phyloP scores from a whole-genome alignment of 2,797 vertebrate genomes.

The Cichlasoma orientale region DNA sequence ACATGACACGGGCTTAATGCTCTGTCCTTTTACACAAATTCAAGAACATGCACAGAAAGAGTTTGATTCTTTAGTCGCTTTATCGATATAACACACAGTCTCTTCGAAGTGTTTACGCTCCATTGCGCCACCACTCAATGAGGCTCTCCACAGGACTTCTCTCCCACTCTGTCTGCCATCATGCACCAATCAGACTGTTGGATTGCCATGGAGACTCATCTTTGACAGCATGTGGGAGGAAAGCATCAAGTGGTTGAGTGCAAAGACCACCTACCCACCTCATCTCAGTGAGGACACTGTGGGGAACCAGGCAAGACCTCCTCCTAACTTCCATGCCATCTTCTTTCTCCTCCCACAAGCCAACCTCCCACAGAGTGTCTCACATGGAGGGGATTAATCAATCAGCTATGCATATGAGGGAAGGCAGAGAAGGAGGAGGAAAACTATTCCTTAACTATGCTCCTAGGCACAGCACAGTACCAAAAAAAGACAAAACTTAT shows the following conservation, averaged over 20 bases:
- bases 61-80: constrained; percentile 13
- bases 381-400: constrained; percentile 40
- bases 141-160: constrained; percentile 59
- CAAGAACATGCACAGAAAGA: constrained; percentile 2
- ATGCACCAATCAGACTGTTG: constrained; percentile 36
- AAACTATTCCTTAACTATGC: background rate
- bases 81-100: constrained; percentile 40
- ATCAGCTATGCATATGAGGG: constrained; percentile 20
- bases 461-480: background rate
- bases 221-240: constrained; percentile 60
- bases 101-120: constrained; percentile 44
- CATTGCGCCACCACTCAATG: constrained; percentile 55
- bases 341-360: constrained; percentile 45
- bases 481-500: background rate
- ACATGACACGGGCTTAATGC: background rate
- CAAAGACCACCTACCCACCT: constrained; percentile 38
- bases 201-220: constrained; percentile 71
- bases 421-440: background rate
- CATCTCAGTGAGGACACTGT: constrained; percentile 33
- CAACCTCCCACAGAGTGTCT: constrained; percentile 40
- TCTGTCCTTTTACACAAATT: background rate
- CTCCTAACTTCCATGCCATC: constrained; percentile 21
- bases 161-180: constrained; percentile 42
- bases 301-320: constrained; percentile 49
- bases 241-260: constrained; percentile 60